A percentile compares a stretch with the other conserved stretches of the same genome.
Conservation (phyloP, 2,797 vertebrate species). For the Chromobotia macracanthus region DNA sequence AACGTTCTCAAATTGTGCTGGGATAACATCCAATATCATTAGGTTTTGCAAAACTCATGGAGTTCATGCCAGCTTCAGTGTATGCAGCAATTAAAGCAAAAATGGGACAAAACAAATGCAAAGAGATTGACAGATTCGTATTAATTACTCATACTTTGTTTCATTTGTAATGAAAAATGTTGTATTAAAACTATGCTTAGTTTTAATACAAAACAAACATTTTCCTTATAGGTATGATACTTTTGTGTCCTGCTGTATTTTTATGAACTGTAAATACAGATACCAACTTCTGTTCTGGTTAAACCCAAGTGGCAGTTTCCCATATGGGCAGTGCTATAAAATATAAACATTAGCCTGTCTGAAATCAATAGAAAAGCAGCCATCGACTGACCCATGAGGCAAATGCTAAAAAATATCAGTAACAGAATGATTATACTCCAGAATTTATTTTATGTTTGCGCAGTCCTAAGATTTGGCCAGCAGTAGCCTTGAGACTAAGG, state of each 20-base stretch:
- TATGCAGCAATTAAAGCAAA: neutral
- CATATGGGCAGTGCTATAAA: slow-evolving; percentile 31
- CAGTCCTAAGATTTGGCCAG: slow-evolving; percentile 14
- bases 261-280: slow-evolving; percentile 40
- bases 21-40: slow-evolving; percentile 3
- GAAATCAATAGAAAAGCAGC: slow-evolving; percentile 42
- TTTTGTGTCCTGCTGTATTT: slow-evolving; percentile 10
- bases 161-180: neutral
- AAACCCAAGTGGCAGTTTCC: slow-evolving; percentile 12
- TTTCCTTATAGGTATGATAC: neutral
- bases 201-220: neutral
- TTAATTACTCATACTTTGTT: neutral
- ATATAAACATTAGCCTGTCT: slow-evolving; percentile 31
- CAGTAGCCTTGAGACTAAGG: neutral
- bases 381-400: slow-evolving; percentile 16
- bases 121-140: neutral
- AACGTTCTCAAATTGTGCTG: neutral
- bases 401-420: slow-evolving; percentile 34
- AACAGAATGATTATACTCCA: slow-evolving; percentile 4
- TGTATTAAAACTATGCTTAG: neutral
- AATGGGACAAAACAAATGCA: neutral
- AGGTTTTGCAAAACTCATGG: neutral
- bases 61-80: neutral
- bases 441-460: slow-evolving; percentile 9
- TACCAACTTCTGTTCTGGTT: neutral